Evolutionary conservation across 2,113 vertebrate genomes (phyloP).

Genomic region (Athene cunicularia): DNA sequence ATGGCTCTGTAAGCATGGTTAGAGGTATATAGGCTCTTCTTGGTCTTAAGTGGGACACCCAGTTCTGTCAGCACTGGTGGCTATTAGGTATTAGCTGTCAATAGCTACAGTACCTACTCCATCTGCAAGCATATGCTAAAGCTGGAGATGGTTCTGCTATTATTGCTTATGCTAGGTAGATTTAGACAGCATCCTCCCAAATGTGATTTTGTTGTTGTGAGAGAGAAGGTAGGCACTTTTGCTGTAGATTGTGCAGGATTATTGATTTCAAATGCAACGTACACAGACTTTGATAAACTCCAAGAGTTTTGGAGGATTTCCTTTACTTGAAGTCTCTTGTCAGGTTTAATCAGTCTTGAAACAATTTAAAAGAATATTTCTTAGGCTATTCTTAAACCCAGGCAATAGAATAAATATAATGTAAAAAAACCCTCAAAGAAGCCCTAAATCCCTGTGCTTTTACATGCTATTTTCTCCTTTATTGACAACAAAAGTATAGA

Average conservation of each 20-base stretch:
- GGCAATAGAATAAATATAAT: background rate
- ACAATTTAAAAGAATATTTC: background rate
- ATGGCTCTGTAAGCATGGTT: background rate
- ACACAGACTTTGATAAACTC: background rate
- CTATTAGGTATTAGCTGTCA: background rate
- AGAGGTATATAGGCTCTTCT: background rate
- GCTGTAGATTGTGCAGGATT: background rate
- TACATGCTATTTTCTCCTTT: background rate
- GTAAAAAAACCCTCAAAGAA: background rate
- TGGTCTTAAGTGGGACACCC: background rate
- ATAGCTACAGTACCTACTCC: fast-evolving
- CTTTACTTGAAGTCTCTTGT: background rate
- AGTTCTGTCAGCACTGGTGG: background rate
- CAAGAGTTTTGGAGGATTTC: background rate
- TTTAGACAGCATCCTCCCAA: background rate
- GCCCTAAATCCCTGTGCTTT: background rate
- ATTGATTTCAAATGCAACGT: constrained; percentile 9
- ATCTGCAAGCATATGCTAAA: background rate
- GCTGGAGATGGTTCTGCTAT: background rate
- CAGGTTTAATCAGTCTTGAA: background rate
- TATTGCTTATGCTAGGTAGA: background rate
- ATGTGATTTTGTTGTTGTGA: background rate
- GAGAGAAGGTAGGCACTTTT: background rate
- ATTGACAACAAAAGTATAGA: background rate
- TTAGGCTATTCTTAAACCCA: background rate